A percentile compares a stretch with the other conserved stretches of the same genome.
phyloP scores from a whole-genome alignment of 2,888 invertebrate species.

The Gymnosoma rotundatum region DNA sequence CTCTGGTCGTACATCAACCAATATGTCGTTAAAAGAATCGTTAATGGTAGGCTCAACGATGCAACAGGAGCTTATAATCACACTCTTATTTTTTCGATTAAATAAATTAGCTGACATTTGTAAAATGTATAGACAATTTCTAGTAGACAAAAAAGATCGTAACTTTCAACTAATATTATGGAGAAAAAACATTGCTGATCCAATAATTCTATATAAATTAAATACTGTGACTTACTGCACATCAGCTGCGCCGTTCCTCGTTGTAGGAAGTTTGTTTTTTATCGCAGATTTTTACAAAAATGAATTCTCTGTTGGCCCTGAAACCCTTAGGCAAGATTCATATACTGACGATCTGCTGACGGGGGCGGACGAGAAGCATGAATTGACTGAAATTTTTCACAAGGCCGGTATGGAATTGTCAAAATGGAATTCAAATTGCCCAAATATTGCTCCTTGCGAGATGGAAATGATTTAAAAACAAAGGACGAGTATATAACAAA shows the following conservation, averaged over 20 bases:
- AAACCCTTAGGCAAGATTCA: conserved; percentile 60
- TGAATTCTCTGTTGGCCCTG: conserved; percentile 67
- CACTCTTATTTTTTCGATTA: too few species aligned
- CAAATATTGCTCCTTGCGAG: neutral
- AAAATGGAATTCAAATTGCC: too few species aligned
- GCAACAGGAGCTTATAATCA: too few species aligned
- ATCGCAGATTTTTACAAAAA: conserved; percentile 55
- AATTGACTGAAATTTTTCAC: too few species aligned
- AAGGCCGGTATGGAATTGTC: too few species aligned
- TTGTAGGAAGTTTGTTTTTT: conserved; percentile 36
- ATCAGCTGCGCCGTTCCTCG: conserved; percentile 61
- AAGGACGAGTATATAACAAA: too few species aligned
- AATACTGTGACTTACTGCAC: conserved; percentile 60
- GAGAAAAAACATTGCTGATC: conserved; percentile 11
- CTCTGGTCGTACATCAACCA: conserved; percentile 3
- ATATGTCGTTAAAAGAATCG: conserved; percentile 47
- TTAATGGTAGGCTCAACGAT: conserved; percentile 55
- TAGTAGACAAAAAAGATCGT: conserved; percentile 44
- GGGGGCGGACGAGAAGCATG: conserved; percentile 26
- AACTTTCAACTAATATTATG: conserved; percentile 40
- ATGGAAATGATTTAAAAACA: conserved; percentile 21
- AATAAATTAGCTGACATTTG: too few species aligned
- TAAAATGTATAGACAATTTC: conserved; percentile 61
- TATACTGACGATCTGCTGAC: conserved; percentile 71
- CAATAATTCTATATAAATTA: conserved; percentile 23